Evolutionary conservation across 2,113 vertebrate species (phyloP).

Genomic region (Bubo bubo): DNA sequence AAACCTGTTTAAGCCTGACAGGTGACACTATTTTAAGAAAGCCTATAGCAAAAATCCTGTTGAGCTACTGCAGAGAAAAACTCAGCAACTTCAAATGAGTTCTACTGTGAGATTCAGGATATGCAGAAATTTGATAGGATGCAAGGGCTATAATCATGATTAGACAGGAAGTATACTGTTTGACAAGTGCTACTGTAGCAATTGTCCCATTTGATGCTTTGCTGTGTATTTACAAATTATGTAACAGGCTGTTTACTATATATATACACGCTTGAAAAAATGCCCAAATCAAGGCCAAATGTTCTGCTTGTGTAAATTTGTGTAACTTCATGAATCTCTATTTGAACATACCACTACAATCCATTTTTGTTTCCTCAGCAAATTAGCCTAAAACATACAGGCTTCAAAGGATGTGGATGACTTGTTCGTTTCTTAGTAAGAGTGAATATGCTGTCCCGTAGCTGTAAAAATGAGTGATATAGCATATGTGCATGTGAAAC

Average conservation of each 20-base stretch:
- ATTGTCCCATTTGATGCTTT: neutral
- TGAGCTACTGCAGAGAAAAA: neutral
- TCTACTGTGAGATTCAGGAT: neutral
- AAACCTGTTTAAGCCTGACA: neutral
- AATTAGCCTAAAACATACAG: neutral
- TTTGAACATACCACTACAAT: neutral
- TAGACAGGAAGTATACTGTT: neutral
- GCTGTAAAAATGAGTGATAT: neutral
- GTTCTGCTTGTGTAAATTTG: neutral
- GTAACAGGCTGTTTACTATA: neutral
- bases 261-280: neutral
- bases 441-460: neutral
- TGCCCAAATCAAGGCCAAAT: neutral
- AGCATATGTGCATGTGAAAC: neutral
- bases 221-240: neutral
- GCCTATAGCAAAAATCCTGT: neutral
- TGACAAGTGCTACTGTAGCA: neutral
- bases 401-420: neutral
- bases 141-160: neutral
- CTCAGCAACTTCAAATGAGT: neutral
- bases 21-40: neutral
- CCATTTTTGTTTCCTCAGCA: neutral
- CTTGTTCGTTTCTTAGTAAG: accelerated
- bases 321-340: neutral
- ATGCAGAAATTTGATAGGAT: neutral